Evolutionary conservation across 2,113 vertebrate genomes (phyloP).

Genomic region (Trichomycterus rosablanca): DNA sequence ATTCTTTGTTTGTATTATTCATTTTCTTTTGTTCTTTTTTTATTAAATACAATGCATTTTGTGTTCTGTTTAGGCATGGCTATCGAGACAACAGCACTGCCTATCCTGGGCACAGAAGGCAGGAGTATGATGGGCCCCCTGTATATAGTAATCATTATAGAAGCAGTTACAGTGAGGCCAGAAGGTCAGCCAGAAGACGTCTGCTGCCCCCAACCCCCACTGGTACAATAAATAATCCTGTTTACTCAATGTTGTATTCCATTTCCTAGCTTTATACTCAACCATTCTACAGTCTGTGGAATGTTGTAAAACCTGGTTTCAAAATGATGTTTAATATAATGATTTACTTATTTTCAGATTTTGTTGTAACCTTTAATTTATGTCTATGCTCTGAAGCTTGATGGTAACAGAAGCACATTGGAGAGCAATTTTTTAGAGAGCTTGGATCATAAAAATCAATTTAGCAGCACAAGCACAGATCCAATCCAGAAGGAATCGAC

Average conservation of each 20-base stretch:
- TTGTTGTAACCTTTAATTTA: too few relatives aligned
- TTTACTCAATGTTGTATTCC: neutral
- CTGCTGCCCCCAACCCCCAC: constrained; percentile 77
- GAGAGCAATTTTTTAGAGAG: too few relatives aligned
- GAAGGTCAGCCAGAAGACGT: constrained; percentile 61
- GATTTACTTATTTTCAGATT: too few relatives aligned
- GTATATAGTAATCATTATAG: constrained; percentile 36
- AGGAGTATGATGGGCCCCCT: constrained; percentile 38
- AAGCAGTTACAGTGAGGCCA: constrained; percentile 46
- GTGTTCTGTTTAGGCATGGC: constrained; percentile 28
- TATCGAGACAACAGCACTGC: constrained; percentile 25
- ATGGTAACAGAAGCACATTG: too few relatives aligned
- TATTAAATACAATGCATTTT: neutral
- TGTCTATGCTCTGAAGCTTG: too few relatives aligned
- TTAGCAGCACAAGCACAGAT: too few relatives aligned
- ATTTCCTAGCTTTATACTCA: too few relatives aligned
- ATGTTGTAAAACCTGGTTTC: too few relatives aligned
- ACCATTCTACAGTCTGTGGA: too few relatives aligned
- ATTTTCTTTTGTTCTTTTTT: neutral
- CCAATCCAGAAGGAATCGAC: too few relatives aligned
- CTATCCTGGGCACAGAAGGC: constrained; percentile 30
- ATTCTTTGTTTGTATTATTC: neutral
- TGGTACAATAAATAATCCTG: constrained; percentile 57
- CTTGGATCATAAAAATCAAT: too few relatives aligned
- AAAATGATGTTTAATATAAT: too few relatives aligned